Base-by-base conservation (phyloP, 2,797 vertebrate genomes). In the Staurois parvus region DNA sequence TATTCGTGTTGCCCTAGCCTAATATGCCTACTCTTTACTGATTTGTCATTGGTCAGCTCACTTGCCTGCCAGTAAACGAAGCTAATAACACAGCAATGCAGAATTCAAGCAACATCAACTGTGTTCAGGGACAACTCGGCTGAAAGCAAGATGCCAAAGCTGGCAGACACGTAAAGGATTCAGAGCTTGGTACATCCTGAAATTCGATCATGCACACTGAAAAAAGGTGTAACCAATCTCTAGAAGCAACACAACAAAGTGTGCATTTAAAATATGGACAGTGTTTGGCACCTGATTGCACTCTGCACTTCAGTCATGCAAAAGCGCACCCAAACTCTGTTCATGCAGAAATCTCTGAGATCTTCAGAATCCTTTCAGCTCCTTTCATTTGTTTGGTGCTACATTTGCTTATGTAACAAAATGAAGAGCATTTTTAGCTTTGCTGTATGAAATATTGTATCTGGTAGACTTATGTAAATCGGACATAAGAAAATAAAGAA, bases 381-480 rank as follows among this genome's bases (percentile, higher is more conserved):
- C 28, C 21, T 64, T n/a, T 64, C 11, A 64, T 66, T 13, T 28
- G 26, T 68, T 34, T 56, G 67, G 78, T 80, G 67, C 78, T 80
- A 80, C 42, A 72, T 59, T 80, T 26, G 17, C 24, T 34, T 28
- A 70, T 48, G 45, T 52, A 24, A 48, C 67, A 40, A 30, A 56
- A 21, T 52, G 13, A 37, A 19, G 42, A 80, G 21, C 48, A 48
- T 48, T 70, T 70, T 24, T n/a, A 52, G 64, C 78, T 80, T 80
- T 52, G 67, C 78, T 80, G 21, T 72, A 40, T 42, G 34, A 72
- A 72, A 72, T 15, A n/a, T 7, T 26, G 45, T 70, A 48, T 68
- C 26, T 26, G 40, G 67, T 32, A 72, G 67, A n/a, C 29, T 52
- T 79, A 29, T 30, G 64, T n/a, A 56, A 68, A 52, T 52, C n/a